These are phyloP conservation scores for Tupiocoris notatus DNA, from an alignment of 2,888 invertebrate species.

Conservation along the genomic window DNA sequence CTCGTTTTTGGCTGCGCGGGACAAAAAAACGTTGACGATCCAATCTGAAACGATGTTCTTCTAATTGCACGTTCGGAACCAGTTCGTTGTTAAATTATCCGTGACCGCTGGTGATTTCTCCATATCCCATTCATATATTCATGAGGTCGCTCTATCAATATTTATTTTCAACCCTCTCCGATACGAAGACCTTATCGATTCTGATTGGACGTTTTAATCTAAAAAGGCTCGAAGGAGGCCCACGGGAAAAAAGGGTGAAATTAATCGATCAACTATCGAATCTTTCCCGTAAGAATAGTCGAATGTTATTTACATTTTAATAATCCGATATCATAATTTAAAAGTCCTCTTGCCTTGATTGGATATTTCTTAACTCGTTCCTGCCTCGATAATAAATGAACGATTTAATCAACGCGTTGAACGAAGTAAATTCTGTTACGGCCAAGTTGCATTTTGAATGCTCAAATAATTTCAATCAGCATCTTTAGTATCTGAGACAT, in stretches of 20 bases:
- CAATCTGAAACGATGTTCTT: not conserved
- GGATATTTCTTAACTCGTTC: not conserved
- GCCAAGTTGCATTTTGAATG: too few species aligned
- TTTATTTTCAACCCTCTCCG: not conserved
- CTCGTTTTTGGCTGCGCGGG: too few species aligned
- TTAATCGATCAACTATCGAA: not conserved
- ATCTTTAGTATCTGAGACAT: too few species aligned
- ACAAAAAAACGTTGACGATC: not conserved
- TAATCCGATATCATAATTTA: not conserved
- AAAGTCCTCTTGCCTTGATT: not conserved
- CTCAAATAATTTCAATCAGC: too few species aligned
- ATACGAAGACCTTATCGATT: not conserved
- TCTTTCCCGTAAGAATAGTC: not conserved
- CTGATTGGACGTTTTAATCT: not conserved
- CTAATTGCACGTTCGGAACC: not conserved
- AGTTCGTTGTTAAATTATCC: not conserved
- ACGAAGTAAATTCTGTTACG: too few species aligned
- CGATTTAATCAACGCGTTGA: not conserved
- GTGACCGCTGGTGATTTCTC: not conserved
- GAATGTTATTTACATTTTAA: not conserved
- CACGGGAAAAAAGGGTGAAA: not conserved
- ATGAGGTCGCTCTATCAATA: not conserved
- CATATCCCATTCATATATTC: not conserved
- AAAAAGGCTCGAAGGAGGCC: not conserved
- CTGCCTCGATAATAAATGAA: not conserved